Evolutionary conservation across 2,797 vertebrate genomes (phyloP).

Genomic region (Melanotaenia trifasciata): DNA sequence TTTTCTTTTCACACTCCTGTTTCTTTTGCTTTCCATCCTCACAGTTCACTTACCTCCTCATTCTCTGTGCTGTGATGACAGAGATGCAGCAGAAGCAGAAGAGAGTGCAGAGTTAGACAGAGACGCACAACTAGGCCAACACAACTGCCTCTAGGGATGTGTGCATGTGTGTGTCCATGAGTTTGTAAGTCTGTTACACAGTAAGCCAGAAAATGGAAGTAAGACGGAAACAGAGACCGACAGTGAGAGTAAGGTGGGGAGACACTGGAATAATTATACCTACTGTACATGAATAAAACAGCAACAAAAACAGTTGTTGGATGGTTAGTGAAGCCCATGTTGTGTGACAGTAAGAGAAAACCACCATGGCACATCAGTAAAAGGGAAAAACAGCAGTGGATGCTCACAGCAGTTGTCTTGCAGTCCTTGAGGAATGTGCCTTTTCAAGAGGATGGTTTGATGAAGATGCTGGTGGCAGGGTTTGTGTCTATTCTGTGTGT

Average conservation of each 20-base stretch:
- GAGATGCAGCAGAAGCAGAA: conserved; percentile 60
- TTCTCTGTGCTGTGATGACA: conserved; percentile 49
- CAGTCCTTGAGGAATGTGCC: not conserved
- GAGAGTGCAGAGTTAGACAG: conserved; percentile 73
- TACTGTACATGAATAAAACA: conserved; percentile 37
- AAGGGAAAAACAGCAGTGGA: not conserved
- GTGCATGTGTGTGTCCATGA: conserved; percentile 42
- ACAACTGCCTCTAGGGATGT: conserved; percentile 68
- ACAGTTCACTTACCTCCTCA: conserved; percentile 43
- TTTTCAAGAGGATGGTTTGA: conserved; percentile 1
- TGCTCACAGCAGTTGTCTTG: not conserved
- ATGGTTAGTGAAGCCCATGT: not conserved
- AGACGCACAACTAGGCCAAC: conserved; percentile 77
- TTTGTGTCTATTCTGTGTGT: not conserved
- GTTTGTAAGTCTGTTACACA: conserved; percentile 31
- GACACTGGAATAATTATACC: conserved; percentile 44
- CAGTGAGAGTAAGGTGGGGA: conserved; percentile 33
- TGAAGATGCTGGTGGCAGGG: not conserved
- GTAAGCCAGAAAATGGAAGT: conserved; percentile 40
- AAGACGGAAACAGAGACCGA: conserved; percentile 33
- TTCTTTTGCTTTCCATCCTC: conserved; percentile 29
- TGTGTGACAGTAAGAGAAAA: conserved; percentile 15
- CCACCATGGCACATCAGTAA: not conserved
- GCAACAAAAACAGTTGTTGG: conserved; percentile 9
- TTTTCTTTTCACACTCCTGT: conserved; percentile 13